Evolutionary conservation across 2,113 vertebrate genomes (phyloP), one percentile per base, ranked within the genome.

Genomic region (Perognathus longimembris): DNA sequence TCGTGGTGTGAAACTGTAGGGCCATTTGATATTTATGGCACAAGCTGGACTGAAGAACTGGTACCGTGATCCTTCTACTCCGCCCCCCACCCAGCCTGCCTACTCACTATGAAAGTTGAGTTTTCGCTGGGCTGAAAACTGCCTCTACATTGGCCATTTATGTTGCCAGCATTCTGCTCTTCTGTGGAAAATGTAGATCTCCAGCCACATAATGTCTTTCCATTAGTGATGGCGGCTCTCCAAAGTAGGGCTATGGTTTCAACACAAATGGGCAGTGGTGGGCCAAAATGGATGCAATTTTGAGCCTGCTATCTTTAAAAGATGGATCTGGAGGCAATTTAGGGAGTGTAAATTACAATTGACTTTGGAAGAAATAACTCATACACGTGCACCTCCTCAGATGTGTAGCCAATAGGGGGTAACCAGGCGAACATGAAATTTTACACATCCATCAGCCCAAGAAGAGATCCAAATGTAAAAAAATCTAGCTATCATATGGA

Each of bases 361-460:
- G 97, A 97, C 97, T 97, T 97, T 97, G 97, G 96, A 97, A 97
- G 96, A 97, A 97, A 97, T 96, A 97, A 97, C 96, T 97, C 97
- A 97, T 94, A 95, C 95, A 95, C 96, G 97, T 96, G 95, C 97
- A 94, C 91, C 95, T 96, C 92, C 96, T 97, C 94, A 97, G 97
- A 97, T 97, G 96, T 97, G 92, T 93, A 96, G 97, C 97, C 97
- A 97, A 96, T 93, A 97, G 95, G 92, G 95, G 96, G 95, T 97
- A 96, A 94, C 94, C 91, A 89, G 95, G 91, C 96, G 94, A 94
- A 97, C 95, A 96, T 97, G 96, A 97, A 96, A 97, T 96, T 96
- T 97, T 97, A 94, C 96, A 95, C 97, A 97, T 97, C 97, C 78
- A 97, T 97, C 97, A 97, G 97, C 95, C 96, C 94, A 97, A 97